These are phyloP conservation scores for Crypturellus tataupa DNA, from an alignment of 2,797 vertebrate species.

Conservation along the genomic window DNA sequence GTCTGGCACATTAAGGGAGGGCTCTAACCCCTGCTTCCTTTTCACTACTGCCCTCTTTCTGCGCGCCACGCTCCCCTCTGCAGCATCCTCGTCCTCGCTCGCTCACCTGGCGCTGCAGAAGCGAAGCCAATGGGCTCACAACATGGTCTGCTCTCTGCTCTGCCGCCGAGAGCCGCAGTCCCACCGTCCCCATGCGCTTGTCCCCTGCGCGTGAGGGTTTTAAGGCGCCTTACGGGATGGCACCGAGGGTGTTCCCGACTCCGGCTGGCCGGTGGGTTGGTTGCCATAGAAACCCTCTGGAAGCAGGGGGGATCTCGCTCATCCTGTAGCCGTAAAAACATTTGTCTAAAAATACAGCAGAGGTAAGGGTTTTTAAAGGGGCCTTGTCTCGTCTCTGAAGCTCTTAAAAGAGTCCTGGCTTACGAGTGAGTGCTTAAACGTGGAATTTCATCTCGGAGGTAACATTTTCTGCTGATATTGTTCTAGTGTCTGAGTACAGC, in stretches of 20 bases:
- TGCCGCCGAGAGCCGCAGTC: background rate
- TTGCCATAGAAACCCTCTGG: conserved; percentile 64
- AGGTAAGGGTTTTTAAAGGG: conserved; percentile 47
- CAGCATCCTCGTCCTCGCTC: background rate
- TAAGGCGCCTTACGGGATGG: too few relatives aligned
- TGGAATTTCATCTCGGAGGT: background rate
- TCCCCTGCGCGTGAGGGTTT: too few relatives aligned
- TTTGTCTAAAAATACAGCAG: conserved; percentile 70
- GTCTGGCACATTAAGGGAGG: background rate
- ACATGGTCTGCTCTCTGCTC: background rate
- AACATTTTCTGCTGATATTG: background rate
- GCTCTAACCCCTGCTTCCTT: accelerated
- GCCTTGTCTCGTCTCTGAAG: background rate
- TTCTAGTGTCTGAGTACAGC: background rate
- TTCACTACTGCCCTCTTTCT: background rate
- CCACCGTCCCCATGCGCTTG: too few relatives aligned
- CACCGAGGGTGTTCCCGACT: conserved; percentile 25
- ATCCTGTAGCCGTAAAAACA: conserved; percentile 58
- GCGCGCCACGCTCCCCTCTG: background rate
- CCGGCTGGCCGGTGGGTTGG: conserved; percentile 14
- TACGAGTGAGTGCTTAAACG: background rate
- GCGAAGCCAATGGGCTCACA: background rate
- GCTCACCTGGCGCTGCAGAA: background rate
- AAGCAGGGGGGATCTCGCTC: background rate
- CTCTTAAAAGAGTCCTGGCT: background rate